Evolutionary conservation across 2,888 invertebrate genomes (phyloP), one percentile per base, ranked within the genome.

Genomic region (Octodonta nipae): DNA sequence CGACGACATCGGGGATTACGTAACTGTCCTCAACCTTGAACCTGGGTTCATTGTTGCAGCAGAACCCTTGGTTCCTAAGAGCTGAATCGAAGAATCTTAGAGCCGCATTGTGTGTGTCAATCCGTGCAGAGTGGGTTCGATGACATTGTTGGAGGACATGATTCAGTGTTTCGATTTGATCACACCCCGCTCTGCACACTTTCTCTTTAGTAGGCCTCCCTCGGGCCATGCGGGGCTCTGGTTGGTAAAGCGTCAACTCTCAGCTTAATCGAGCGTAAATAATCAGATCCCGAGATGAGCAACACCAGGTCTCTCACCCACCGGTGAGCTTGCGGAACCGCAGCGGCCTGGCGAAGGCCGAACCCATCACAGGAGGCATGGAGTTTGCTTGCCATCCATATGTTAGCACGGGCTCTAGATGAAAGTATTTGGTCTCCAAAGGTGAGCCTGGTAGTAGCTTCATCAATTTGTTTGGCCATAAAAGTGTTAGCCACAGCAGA

Each of bases 241-340:
- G 38, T 27, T 6, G 36, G 36, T 3, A 37, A 32, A 5, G 38
- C 36, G 28, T 37, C 34, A 10, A 38, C 34, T 6, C 36, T 11
- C 8, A 38, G 13, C 7, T 22, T 13, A 13, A 30, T 13, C 2
- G 8, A 3, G 4, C 24, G 13, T 7, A 38, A 14, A 22, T 17
- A 36, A 15, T 38, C 33, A 7, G 26, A 11, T 7, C 35, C 38
- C 6, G 31, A 7, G 2, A 35, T 15, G 8, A 32, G 15, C 4
- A 13, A 13, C 7, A 29, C 20, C 6, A 17, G 14, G 8, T 32
- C 30, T 8, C 26, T 7, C 12, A 33, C 15, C 38, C 38, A 38
- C 3, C 25, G n/a, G 15, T 29, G 22, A 11, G 27, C 20, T 7
- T 26, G 15, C 3, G 20, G 28, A 3, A 12, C 4, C 10, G 4